These are phyloP conservation scores for Cryptocheilus praepositus DNA, from an alignment of 2,888 invertebrate species.

Conservation along the genomic window DNA sequence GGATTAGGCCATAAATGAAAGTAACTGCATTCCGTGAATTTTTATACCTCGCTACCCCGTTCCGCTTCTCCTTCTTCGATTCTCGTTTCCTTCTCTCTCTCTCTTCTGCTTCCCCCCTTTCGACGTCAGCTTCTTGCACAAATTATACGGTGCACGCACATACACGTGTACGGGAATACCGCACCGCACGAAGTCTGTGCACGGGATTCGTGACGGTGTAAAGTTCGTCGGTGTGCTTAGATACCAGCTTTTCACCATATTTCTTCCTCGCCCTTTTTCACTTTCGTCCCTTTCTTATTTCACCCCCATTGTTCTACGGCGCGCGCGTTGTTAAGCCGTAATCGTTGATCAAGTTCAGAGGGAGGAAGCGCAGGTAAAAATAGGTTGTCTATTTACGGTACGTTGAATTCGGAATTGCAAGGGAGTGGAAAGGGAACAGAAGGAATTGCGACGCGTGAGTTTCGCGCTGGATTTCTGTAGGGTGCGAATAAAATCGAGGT, in stretches of 20 bases:
- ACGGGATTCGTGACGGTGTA: too few species aligned
- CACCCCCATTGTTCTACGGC: background rate
- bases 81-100: conserved; percentile 31
- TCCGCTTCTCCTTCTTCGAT: conserved; percentile 33
- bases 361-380: conserved; percentile 35
- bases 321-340: conserved; percentile 58
- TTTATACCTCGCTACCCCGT: conserved; percentile 41
- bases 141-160: too few species aligned
- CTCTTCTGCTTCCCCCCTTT: background rate
- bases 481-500: too few species aligned
- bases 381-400: conserved; percentile 30
- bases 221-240: too few species aligned
- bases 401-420: too few species aligned
- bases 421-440: too few species aligned
- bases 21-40: conserved; percentile 58
- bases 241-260: too few species aligned
- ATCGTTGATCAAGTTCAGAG: conserved; percentile 55
- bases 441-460: too few species aligned
- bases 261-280: background rate
- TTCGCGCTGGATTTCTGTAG: too few species aligned
- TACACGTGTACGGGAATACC: too few species aligned
- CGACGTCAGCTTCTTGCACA: too few species aligned
- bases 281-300: background rate
- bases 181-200: too few species aligned
- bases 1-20: conserved; percentile 63